Percentiles rank a stretch among this genome's conserved stretches.
These are phyloP conservation scores for Rallus crepitans DNA, from an alignment of 2,797 vertebrate genomes.

Conservation along the genomic window DNA sequence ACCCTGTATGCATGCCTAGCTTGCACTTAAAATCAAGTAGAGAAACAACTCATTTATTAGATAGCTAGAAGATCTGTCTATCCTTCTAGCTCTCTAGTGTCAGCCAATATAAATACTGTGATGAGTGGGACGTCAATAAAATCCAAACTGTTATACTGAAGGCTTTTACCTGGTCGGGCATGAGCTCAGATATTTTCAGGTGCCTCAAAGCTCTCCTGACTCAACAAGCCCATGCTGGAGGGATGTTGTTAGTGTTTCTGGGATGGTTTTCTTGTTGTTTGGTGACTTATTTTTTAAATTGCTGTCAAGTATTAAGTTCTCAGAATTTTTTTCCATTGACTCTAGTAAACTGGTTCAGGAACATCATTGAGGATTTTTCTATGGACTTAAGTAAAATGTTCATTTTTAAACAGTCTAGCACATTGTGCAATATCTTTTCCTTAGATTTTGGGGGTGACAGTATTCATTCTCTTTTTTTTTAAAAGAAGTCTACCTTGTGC, in stretches of 20 bases:
- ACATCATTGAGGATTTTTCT: neutral
- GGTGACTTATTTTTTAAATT: constrained; percentile 28
- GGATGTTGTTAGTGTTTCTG: constrained; percentile 11
- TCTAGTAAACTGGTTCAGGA: neutral
- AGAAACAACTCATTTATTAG: neutral
- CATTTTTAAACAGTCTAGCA: neutral
- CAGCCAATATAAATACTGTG: neutral
- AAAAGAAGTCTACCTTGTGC: neutral
- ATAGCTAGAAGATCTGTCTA: neutral
- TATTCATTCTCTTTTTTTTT: neutral
- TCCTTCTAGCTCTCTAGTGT: neutral
- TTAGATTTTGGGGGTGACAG: accelerated
- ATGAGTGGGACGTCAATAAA: neutral
- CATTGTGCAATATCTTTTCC: neutral
- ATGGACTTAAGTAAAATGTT: neutral
- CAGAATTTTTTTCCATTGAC: neutral
- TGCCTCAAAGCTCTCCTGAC: neutral
- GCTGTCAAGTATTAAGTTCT: neutral
- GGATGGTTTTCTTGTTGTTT: constrained; percentile 4
- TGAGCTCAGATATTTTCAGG: neutral
- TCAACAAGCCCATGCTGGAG: neutral
- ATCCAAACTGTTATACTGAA: neutral
- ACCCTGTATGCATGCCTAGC: neutral
- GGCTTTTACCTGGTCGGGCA: neutral
- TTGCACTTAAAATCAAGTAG: neutral